Evolutionary conservation across 2,113 vertebrate genomes (phyloP), one percentile per base, ranked within the genome.

Genomic region (Galeopterus variegatus): DNA sequence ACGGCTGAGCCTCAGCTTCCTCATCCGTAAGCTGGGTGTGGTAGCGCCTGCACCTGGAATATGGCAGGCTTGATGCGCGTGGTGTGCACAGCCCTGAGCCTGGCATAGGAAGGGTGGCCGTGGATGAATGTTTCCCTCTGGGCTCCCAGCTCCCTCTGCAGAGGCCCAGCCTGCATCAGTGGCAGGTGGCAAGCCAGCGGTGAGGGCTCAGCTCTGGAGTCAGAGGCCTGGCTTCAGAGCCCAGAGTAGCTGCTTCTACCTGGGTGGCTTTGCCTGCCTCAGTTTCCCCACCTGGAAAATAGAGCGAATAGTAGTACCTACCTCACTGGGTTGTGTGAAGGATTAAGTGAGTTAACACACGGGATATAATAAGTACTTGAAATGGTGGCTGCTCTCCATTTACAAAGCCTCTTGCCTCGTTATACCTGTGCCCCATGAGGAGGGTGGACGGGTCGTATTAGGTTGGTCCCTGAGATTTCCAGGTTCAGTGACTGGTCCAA

Each of bases 21-120:
- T 5, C 8, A 0, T 9, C 0, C 13, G 33, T 28, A 6, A 9
- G 33, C 33, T 1, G 0, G 41, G 17, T 0, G 0, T 0, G 0
- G 9, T 1, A 0, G 15, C 9, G 36, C 23, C 21, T 8, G 3
- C 0, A 1, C 31, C 8, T 7, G 26, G 72, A 48, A 11, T 33
- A 0, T 0, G 33, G 19, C 19, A 0, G 36, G 41, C 8, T 45
- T 18, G 1, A 12, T 2, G 36, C 1, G 7, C 1, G 0, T 2
- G 5, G 33, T 8, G 8, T 4, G 12, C 8, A 0, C 50, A 10
- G 82, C n/a, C 28, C 56, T 3, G 62, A 0, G 24, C 28, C 81
- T 26, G 50, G 24, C 70, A 0, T 0, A 0, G 2, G 11, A 31
- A 45, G 62, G 33, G 26, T 7, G 13, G 24, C 2, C 6, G 1